Percentiles rank a stretch among this genome's conserved stretches.
phyloP scores from a whole-genome alignment of 1,140 invertebrate genomes.

The Eufriesea mexicana region DNA sequence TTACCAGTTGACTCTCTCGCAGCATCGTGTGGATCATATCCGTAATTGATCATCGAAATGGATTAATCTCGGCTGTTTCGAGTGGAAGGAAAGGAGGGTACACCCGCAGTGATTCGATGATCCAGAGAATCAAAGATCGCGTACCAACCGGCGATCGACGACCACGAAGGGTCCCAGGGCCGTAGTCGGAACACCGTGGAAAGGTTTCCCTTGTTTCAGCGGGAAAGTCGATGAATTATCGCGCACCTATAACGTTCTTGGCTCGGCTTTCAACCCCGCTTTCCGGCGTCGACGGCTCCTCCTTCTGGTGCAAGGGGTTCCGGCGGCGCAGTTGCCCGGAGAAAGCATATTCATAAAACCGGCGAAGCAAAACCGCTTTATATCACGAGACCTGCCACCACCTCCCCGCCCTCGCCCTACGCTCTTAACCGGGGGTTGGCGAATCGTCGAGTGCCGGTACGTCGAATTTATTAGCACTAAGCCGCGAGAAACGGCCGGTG shows the following conservation, averaged over 20 bases:
- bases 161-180: too few relatives aligned
- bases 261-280: conserved; percentile 66
- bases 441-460: conserved; percentile 44
- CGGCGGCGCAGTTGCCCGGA: conserved; percentile 33
- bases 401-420: conserved; percentile 18
- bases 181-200: conserved; percentile 26
- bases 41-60: too few relatives aligned
- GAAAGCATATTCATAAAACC: conserved; percentile 82
- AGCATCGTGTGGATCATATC: too few relatives aligned
- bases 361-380: conserved; percentile 79
- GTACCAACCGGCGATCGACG: too few relatives aligned
- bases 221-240: conserved; percentile 72
- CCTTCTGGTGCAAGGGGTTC: conserved; percentile 50
- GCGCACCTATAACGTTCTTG: conserved; percentile 70
- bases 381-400: conserved; percentile 67
- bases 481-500: conserved; percentile 73
- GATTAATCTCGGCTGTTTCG: too few relatives aligned
- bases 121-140: too few relatives aligned
- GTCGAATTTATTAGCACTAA: conserved; percentile 80
- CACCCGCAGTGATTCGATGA: too few relatives aligned
- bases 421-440: not conserved
- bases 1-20: too few relatives aligned
- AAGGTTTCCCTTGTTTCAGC: conserved; percentile 77
- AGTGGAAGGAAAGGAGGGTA: too few relatives aligned
- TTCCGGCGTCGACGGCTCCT: conserved; percentile 59